Conservation (phyloP, 2,797 vertebrate species). For the Fringilla coelebs region DNA sequence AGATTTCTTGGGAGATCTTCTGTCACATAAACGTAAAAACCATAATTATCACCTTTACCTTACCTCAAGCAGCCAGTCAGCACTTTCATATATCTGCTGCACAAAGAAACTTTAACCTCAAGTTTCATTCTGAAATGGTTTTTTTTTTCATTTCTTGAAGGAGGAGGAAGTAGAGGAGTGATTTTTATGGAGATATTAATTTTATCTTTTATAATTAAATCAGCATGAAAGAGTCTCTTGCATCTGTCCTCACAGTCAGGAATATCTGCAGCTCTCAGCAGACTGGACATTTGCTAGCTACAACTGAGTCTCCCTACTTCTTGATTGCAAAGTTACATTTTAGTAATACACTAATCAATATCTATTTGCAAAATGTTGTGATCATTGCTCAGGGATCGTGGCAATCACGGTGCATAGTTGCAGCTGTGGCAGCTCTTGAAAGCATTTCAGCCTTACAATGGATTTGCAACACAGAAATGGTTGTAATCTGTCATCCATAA, state of each 20-base stretch:
- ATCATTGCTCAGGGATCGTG: conserved; percentile 10
- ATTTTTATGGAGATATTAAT: background rate
- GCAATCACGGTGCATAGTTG: background rate
- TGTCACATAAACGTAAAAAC: background rate
- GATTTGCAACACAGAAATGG: conserved; percentile 42
- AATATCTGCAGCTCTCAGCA: background rate
- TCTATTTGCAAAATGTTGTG: conserved; percentile 42
- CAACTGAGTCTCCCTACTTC: background rate
- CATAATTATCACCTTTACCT: background rate
- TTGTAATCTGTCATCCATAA: conserved; percentile 13
- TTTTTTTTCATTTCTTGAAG: background rate
- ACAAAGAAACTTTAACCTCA: background rate
- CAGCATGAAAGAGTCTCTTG: background rate
- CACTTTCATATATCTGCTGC: background rate
- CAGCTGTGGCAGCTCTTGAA: conserved; percentile 26
- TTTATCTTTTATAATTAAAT: background rate
- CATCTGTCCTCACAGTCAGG: background rate
- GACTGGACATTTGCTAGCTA: background rate
- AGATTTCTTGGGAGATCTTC: background rate
- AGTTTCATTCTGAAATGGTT: background rate
- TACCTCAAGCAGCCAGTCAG: background rate
- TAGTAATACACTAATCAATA: conserved; percentile 14
- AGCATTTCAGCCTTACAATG: conserved; percentile 35
- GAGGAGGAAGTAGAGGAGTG: background rate
- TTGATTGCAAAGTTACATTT: conserved; percentile 14